Evolutionary conservation across 2,797 vertebrate genomes (phyloP).

Genomic region (Hapalemur alaotrensis): DNA sequence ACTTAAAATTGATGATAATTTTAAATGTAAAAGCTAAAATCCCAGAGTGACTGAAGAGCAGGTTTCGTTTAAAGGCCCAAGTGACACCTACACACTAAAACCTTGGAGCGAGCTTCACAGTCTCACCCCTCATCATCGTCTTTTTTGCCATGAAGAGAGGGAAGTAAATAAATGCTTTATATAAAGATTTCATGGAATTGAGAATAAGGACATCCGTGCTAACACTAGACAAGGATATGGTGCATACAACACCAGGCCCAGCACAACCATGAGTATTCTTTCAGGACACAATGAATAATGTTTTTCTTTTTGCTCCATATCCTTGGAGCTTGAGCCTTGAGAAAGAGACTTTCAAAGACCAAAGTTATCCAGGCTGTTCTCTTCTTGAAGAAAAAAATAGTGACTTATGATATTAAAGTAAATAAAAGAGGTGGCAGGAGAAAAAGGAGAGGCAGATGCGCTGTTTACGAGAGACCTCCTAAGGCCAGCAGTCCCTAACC

Average conservation of each 20-base stretch:
- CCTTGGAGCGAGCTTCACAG: not conserved
- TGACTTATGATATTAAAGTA: not conserved
- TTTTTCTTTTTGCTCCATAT: constrained; percentile 14
- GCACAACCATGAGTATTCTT: not conserved
- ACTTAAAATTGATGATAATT: not conserved
- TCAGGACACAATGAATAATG: not conserved
- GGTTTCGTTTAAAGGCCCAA: not conserved
- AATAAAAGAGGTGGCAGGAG: constrained; percentile 7
- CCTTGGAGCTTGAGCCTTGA: not conserved
- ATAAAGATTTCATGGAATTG: not conserved
- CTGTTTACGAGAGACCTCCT: not conserved
- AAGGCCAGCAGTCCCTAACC: not conserved
- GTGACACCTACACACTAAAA: not conserved
- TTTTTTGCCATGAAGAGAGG: not conserved
- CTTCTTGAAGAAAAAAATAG: not conserved
- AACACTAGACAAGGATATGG: not conserved
- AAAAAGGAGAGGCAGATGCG: not conserved
- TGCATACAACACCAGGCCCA: not conserved
- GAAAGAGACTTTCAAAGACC: constrained; percentile 26
- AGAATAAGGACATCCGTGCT: not conserved
- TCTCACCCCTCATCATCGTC: not conserved
- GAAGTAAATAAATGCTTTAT: not conserved
- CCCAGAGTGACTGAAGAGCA: not conserved
- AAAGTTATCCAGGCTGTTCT: constrained; percentile 30
- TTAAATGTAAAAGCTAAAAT: not conserved